Base-by-base conservation (phyloP, 2,113 vertebrate species). In the Erpornis zantholeuca region DNA sequence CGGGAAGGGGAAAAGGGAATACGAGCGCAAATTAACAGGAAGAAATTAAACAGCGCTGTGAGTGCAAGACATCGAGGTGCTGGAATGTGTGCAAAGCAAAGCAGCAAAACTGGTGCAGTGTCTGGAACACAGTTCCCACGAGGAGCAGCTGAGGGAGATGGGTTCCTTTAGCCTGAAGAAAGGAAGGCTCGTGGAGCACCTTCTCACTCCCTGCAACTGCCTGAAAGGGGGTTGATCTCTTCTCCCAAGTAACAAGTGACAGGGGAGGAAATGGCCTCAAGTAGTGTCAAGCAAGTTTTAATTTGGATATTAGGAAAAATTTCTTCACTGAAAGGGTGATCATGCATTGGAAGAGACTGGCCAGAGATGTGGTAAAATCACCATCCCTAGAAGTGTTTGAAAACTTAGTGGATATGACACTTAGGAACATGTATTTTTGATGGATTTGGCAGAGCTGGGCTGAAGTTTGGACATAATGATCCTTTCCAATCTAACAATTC, bases 41-140 rank as follows among this genome's bases (percentile, higher is more conserved):
- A 31, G 45, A 40, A n/a, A 66, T 64, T 8, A 24, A 57, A n/a
- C 24, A 8, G 1, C 2, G 10, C 31, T 11, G 54, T 27, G 69
- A 11, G 47, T 12, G 40, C 54, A 15, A 61, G 40, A 18, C 7
- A 11, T 1, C 4, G 79, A 69, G 38, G 35, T 8, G 63, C 21
- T 69, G 61, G 29, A 54, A 10, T 1, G 36, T 23, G 42, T 20
- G 10, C 50, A 33, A 56, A 36, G 35, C 52, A 54, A 53, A 49
- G 24, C 40, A 40, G 49, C 10, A 11, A 19, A 75, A 23, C 2
- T 44, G 76, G 17, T 3, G 40, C 40, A 4, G n/a, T 6, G 40
- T 16, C 29, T 31, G 54, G 21, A 12, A 5, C 29, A 22, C 0
- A 7, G 25, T 2, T 82, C n/a, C 10, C 49, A 2, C 3, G 47